Evolutionary conservation across 2,113 vertebrate genomes (phyloP), one percentile per base, ranked within the genome.

Genomic region (Boulengeromyrus knoepffleri): DNA sequence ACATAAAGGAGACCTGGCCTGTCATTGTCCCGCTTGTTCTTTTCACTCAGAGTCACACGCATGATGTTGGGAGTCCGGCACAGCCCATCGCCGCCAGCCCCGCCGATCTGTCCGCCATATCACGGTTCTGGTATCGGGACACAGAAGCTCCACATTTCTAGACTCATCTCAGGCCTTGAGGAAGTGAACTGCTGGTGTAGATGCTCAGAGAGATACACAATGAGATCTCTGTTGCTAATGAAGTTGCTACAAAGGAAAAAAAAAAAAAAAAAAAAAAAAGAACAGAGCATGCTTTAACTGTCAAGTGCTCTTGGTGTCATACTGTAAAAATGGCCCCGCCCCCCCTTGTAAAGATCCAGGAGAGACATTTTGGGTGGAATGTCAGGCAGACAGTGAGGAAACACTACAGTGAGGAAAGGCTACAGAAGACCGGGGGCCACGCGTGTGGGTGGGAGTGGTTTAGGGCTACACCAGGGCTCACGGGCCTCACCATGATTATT

Each of bases 241-340:
- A 91, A 91, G 87, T 86, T 39, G 27, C 83, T 42, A 24, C 15
- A 45, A 45, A 3, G 47, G 91, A 50, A 15, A 3, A 49, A 12
- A 15, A 17, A 91, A 89, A 88, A 93, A 92, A 91, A 91, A 36
- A 36, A 93, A 92, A 91, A 91, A 36, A 36, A 36, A 36, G 91
- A 95, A 94, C 91, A 93, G 93, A 94, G 94, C 94, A 94, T 94
- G 94, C 94, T 94, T 96, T 95, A 94, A 95, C 93, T 94, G 94
- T 95, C 94, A 94, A 89, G 91, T 66, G 24, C 84, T 92, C 92
- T 92, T 92, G 91, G 93, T 92, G 91, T 92, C 89, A 94, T 94
- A 94, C 94, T 53, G 36, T 45, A 47, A 53, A 87, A 94, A 92
- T 93, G 94, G 93, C 94, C 95, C 94, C 93, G 93, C 93, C 95